These are phyloP conservation scores for Chrysomela aeneicollis DNA, from an alignment of 2,888 invertebrate genomes.

Conservation along the genomic window DNA sequence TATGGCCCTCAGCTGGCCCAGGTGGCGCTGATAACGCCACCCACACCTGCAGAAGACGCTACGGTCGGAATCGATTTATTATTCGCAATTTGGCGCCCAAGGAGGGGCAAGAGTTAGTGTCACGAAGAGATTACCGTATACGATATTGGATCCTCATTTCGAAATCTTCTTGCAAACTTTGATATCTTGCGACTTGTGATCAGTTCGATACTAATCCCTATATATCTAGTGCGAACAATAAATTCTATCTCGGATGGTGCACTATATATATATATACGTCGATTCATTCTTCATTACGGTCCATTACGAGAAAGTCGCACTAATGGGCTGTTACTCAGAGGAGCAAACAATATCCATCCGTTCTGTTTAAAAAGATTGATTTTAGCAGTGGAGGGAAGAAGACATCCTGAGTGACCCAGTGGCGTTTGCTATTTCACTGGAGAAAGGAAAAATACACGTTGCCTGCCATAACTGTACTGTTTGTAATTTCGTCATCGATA, in stretches of 20 bases:
- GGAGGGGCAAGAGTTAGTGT: conserved; percentile 1
- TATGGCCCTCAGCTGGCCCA: conserved; percentile 58
- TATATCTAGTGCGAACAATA: conserved; percentile 6
- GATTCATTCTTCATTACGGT: conserved; percentile 49
- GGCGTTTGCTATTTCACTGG: not conserved
- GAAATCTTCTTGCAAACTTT: no score
- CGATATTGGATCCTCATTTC: no score
- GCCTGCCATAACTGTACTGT: no score
- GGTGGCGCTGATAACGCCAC: conserved; percentile 48
- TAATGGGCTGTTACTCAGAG: conserved; percentile 52
- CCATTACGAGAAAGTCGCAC: conserved; percentile 55
- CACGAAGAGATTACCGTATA: conserved; percentile 5
- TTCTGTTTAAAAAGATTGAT: conserved; percentile 58
- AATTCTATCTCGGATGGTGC: conserved; percentile 7
- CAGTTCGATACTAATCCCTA: no score
- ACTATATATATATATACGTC: conserved; percentile 1
- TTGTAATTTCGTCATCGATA: no score
- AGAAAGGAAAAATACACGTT: no score
- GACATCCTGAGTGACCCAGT: conserved; percentile 7
- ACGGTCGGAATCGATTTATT: conserved; percentile 45
- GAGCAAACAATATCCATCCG: conserved; percentile 58
- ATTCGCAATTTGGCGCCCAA: conserved; percentile 51
- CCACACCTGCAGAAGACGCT: conserved; percentile 42
- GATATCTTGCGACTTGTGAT: no score
- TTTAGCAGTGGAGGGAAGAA: conserved; percentile 49